Conservation (phyloP, 2,797 vertebrate species). For the Enteromius paludinosus region DNA sequence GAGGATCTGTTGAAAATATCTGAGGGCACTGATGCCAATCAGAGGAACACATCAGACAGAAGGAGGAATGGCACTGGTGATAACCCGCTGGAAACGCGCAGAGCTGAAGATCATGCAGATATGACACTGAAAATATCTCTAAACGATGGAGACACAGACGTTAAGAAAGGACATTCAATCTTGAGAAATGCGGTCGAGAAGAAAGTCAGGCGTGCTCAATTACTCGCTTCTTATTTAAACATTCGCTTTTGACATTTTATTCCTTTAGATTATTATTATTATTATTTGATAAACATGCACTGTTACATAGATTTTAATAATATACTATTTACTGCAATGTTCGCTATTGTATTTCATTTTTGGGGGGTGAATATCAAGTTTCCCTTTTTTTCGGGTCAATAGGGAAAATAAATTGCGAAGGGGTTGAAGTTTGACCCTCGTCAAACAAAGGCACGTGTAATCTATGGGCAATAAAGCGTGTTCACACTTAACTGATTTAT, state of each 20-base stretch:
- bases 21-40: conserved; percentile 92
- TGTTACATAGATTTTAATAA: background rate
- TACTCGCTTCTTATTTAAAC: background rate
- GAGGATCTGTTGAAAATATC: conserved; percentile 90
- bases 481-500: conserved; percentile 80
- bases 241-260: background rate
- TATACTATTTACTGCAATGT: background rate
- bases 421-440: conserved; percentile 55
- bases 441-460: conserved; percentile 71
- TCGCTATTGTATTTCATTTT: background rate
- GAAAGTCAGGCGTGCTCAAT: background rate
- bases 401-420: conserved; percentile 27
- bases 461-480: conserved; percentile 69
- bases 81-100: conserved; percentile 86
- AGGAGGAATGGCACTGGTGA: conserved; percentile 87
- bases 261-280: background rate
- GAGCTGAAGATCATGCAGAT: conserved; percentile 80
- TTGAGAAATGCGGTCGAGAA: conserved; percentile 16
- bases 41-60: conserved; percentile 87
- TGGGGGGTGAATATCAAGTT: conserved; percentile 29
- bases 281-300: background rate
- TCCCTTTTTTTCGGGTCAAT: conserved; percentile 31
- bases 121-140: conserved; percentile 74
- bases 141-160: conserved; percentile 76
- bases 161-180: conserved; percentile 70